These are phyloP conservation scores for Pygathrix nemaeus DNA, from an alignment of 2,113 vertebrate species.

Conservation along the genomic window DNA sequence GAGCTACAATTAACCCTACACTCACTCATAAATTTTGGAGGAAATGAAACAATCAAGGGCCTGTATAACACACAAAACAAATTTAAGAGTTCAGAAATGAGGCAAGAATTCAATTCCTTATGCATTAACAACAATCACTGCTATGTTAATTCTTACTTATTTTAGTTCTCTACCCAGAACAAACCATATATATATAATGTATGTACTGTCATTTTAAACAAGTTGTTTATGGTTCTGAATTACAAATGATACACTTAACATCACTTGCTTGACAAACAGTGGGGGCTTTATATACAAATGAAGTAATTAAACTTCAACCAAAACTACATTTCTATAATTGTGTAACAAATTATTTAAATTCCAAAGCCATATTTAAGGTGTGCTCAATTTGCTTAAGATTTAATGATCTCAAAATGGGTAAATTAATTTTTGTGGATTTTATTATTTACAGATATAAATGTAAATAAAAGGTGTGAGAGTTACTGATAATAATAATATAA, in stretches of 20 bases:
- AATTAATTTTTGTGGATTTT: slow-evolving; percentile 17
- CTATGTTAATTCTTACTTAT: slow-evolving; percentile 23
- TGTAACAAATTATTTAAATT: slow-evolving; percentile 43
- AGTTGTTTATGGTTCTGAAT: not conserved
- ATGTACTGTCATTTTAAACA: not conserved
- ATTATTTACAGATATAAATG: not conserved
- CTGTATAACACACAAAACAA: not conserved
- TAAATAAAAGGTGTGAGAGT: not conserved
- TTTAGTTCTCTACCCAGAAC: slow-evolving; percentile 21
- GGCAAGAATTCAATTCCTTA: slow-evolving; percentile 37
- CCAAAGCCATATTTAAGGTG: slow-evolving; percentile 17
- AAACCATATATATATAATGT: not conserved
- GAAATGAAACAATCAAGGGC: slow-evolving; percentile 66
- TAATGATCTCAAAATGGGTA: slow-evolving; percentile 8
- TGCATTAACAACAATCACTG: slow-evolving; percentile 30
- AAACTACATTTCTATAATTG: slow-evolving; percentile 33
- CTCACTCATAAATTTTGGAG: slow-evolving; percentile 66
- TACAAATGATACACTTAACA: slow-evolving; percentile 26
- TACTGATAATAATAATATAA: not conserved
- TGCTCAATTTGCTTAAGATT: slow-evolving; percentile 14
- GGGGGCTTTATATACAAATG: not conserved
- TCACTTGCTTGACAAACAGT: slow-evolving; percentile 1
- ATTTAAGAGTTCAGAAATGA: slow-evolving; percentile 62
- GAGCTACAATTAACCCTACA: slow-evolving; percentile 78
- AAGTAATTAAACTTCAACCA: slow-evolving; percentile 29